Evolutionary conservation across 2,113 vertebrate genomes (phyloP).

Genomic region (Phylloscopus whistleri): DNA sequence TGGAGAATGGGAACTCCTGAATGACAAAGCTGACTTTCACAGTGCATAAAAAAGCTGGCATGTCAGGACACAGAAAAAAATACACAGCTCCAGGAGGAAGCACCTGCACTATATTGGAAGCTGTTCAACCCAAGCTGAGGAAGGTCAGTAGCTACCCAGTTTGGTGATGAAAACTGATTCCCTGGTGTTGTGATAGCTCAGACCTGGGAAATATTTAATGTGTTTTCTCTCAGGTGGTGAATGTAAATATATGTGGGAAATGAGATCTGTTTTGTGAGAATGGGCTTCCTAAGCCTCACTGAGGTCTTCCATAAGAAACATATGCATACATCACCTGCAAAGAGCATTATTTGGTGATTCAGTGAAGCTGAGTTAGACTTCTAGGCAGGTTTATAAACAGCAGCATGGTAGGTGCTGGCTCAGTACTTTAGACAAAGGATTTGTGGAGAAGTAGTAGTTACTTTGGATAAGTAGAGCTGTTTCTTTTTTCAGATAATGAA

Average conservation of each 20-base stretch:
- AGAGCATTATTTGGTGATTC: neutral
- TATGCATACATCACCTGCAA: neutral
- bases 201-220: neutral
- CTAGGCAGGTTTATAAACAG: neutral
- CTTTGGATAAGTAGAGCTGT: neutral
- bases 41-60: neutral
- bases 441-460: neutral
- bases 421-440: neutral
- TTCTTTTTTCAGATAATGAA: neutral
- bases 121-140: neutral
- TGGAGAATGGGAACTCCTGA: neutral
- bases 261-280: neutral
- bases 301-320: neutral
- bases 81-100: neutral
- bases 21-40: neutral
- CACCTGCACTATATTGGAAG: neutral
- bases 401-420: neutral
- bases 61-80: neutral
- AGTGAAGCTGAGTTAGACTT: neutral
- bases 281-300: neutral
- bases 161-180: neutral
- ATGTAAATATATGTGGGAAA: neutral
- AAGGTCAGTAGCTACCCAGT: neutral
- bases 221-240: neutral
- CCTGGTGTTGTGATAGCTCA: neutral